phyloP scores from a whole-genome alignment of 2,797 vertebrate species.

The Alca torda region DNA sequence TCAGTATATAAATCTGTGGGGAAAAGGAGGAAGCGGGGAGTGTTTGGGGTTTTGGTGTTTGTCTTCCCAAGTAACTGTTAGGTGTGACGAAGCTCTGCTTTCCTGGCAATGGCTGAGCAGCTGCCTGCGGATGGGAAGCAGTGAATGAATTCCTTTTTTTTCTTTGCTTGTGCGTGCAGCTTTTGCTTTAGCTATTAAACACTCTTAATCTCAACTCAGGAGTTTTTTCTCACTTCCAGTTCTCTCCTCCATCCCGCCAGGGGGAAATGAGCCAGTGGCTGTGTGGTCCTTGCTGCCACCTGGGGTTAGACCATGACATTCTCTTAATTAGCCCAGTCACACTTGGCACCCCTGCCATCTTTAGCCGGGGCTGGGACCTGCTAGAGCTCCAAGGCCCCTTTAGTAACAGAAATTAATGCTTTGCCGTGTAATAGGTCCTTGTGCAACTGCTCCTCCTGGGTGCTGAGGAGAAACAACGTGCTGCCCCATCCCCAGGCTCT shows the following conservation, averaged over 20 bases:
- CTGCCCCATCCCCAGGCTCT: not conserved
- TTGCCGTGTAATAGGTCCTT: accelerated
- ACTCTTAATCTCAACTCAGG: not conserved
- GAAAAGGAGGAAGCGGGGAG: not conserved
- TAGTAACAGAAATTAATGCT: not conserved
- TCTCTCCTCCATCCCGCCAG: not conserved
- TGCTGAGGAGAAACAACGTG: accelerated
- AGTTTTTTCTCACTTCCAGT: not conserved
- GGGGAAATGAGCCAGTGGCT: not conserved
- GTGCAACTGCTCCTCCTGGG: accelerated
- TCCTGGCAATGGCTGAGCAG: not conserved
- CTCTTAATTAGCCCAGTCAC: too few species aligned
- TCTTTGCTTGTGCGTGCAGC: not conserved
- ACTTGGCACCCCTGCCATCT: accelerated
- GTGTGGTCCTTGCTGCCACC: not conserved
- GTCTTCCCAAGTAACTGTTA: not conserved
- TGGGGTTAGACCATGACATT: not conserved
- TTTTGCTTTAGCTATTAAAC: not conserved
- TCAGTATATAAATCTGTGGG: too few species aligned
- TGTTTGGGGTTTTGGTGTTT: not conserved
- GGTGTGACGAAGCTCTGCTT: accelerated
- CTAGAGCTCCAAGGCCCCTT: not conserved
- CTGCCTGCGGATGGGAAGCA: not conserved
- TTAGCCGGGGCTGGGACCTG: not conserved
- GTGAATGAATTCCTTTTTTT: not conserved